Percentiles rank a stretch among this genome's conserved stretches.
Conservation (phyloP, 2,797 vertebrate species). For the Peromyscus melanophrys region DNA sequence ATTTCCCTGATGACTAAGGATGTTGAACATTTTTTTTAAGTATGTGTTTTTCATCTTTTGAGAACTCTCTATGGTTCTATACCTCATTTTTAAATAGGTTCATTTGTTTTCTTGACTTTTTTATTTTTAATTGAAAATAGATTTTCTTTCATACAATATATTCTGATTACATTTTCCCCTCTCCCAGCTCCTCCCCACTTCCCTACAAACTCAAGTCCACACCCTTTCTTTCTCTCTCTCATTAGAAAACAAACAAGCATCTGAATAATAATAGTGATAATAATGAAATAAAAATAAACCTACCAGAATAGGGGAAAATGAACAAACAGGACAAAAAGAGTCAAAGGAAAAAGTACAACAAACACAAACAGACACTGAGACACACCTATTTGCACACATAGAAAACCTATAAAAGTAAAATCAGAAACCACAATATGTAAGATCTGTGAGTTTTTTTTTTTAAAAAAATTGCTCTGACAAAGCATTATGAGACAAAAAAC, state of each 20-base stretch:
- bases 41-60: too few species aligned
- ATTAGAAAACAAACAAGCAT: not conserved
- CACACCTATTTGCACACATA: not conserved
- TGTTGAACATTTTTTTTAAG: too few species aligned
- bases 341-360: not conserved
- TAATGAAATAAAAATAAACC: not conserved
- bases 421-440: not conserved
- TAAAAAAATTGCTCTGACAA: not conserved
- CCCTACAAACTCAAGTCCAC: not conserved
- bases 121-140: too few species aligned
- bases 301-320: not conserved
- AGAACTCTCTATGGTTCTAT: too few species aligned
- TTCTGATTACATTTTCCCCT: not conserved
- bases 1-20: not conserved
- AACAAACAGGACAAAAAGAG: not conserved
- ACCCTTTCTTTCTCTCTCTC: not conserved
- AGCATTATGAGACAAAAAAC: not conserved
- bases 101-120: too few species aligned
- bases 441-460: not conserved
- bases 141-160: too few species aligned
- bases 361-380: not conserved
- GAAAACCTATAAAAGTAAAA: not conserved
- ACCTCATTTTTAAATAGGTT: too few species aligned
- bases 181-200: not conserved
- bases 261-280: not conserved